Evolutionary conservation across 2,113 vertebrate genomes (phyloP).

Genomic region (Pogona vitticeps): DNA sequence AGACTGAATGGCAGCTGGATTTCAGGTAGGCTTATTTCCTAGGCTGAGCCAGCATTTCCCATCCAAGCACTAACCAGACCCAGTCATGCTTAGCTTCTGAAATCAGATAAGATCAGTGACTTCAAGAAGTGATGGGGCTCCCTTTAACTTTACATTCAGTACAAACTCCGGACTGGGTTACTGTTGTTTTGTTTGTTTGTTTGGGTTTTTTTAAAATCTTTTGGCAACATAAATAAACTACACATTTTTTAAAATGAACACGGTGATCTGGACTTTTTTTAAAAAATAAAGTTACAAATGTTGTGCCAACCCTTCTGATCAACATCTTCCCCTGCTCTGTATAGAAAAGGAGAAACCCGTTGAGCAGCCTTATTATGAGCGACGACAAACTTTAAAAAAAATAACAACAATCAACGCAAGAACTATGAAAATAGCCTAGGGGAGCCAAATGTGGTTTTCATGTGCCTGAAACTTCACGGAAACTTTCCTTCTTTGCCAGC

Average conservation of each 20-base stretch:
- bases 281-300: background rate
- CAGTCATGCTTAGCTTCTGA: too few species aligned
- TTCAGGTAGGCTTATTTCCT: too few species aligned
- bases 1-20: too few species aligned
- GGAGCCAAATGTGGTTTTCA: conserved; percentile 9
- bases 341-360: background rate
- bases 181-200: background rate
- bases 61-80: too few species aligned
- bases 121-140: too few species aligned
- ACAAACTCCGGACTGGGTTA: background rate
- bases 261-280: too few species aligned
- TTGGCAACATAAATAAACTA: too few species aligned
- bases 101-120: too few species aligned
- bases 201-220: too few species aligned
- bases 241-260: too few species aligned
- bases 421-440: conserved; percentile 9
- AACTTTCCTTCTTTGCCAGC: background rate
- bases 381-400: background rate
- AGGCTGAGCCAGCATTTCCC: too few species aligned
- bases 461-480: background rate
- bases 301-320: background rate
- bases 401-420: background rate
- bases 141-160: background rate
- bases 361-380: background rate
- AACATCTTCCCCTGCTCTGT: background rate